Evolutionary conservation across 2,888 invertebrate species (phyloP), one percentile per base, ranked within the genome.

Genomic region (Drosophila pseudotakahashii): DNA sequence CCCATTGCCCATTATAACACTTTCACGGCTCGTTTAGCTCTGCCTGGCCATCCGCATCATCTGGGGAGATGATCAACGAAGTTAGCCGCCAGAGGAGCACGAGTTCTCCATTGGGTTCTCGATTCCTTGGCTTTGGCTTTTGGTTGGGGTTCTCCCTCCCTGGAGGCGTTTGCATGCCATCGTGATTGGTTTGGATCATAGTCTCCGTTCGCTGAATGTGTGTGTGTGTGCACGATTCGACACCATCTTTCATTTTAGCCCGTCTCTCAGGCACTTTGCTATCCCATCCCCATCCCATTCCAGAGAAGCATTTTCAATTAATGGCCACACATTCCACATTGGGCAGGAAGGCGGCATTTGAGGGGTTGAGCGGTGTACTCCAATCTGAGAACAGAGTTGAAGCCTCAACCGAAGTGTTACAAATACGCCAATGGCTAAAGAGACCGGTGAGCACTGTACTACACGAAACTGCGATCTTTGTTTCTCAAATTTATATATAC

Each of bases 21-120:
- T 91, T 91, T 92, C 92, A 91, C 90, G 91, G 91, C 88, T 91
- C 91, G 91, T 92, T 91, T 90, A 75, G 59, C 63, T 61, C 50
- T 74, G 41, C 63, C 55, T 69, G 61, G 55, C 55, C 52, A 63
- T 58, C 52, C 74, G 55, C 83, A 75, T 44, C 77, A 85, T 85
- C 81, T 58, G 70, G 41, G 14, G 13, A 85, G 81, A 83, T 86
- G 75, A 85, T 89, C 82, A 72, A 73, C 66, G 19, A 19, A 80
- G 58, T 59, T 50, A 70, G 55, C 54, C 50, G 54, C 70, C 44
- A 34, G 42, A 77, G 60, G 64, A 63, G 58, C 71, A 71, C 48
- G 57, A 61, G 64, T 68, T 64, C 50, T 52, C 58, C 63, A 57
- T 54, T 59, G 47, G 23, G 7, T 37, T 59, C 69, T 53, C 58